phyloP scores from a whole-genome alignment of 2,797 vertebrate genomes.

The Euthynnus affinis region DNA sequence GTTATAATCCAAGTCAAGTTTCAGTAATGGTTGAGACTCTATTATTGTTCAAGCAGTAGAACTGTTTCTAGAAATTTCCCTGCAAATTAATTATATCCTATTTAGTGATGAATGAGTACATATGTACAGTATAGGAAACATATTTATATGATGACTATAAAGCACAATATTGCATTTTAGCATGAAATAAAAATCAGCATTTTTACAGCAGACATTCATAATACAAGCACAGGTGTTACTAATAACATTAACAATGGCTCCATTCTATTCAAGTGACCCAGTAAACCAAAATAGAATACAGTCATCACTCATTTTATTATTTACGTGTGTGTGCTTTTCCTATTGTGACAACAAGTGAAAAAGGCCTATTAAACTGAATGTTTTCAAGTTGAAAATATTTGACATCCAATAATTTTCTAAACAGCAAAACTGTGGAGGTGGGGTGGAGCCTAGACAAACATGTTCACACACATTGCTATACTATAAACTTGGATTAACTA shows the following conservation, averaged over 20 bases:
- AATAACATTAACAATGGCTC: too few species aligned
- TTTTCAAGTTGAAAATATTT: not conserved
- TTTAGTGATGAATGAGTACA: not conserved
- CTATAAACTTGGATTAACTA: too few species aligned
- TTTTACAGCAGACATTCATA: not conserved
- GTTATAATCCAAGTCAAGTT: not conserved
- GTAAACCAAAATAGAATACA: not conserved
- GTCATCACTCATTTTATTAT: not conserved
- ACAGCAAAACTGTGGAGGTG: not conserved
- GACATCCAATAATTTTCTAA: not conserved
- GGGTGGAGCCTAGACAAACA: not conserved
- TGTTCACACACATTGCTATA: not conserved
- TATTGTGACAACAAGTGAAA: too few species aligned
- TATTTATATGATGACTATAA: constrained; percentile 1
- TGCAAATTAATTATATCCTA: not conserved
- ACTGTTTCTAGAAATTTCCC: not conserved
- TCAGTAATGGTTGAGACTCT: not conserved
- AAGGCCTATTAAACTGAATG: too few species aligned
- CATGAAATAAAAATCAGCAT: not conserved
- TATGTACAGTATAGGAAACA: not conserved
- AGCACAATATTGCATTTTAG: not conserved
- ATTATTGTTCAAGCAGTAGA: not conserved
- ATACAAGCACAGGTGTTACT: not conserved
- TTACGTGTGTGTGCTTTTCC: not conserved
- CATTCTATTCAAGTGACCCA: too few species aligned